Evolutionary conservation across 2,797 vertebrate genomes (phyloP).

Genomic region (Denticeps clupeoides): DNA sequence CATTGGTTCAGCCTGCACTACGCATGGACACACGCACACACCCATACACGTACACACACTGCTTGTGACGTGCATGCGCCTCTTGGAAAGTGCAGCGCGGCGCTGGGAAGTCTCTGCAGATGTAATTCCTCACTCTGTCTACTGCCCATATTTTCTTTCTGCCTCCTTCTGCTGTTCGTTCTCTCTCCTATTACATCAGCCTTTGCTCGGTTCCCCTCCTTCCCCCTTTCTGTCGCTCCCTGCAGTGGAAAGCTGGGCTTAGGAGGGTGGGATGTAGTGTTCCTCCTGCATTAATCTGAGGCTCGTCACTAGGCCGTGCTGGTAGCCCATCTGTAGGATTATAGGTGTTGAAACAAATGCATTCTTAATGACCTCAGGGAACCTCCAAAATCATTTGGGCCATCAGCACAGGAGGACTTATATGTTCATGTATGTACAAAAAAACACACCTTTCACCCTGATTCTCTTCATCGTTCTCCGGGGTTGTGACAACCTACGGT

Average conservation of each 20-base stretch:
- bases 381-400: neutral
- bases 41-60: neutral
- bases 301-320: slow-evolving; percentile 20
- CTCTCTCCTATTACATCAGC: neutral
- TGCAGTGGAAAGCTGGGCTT: slow-evolving; percentile 21
- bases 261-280: slow-evolving; percentile 10
- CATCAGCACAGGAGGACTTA: neutral
- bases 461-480: no score
- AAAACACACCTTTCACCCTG: no score
- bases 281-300: slow-evolving; percentile 22
- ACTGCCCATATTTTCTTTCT: slow-evolving; percentile 13
- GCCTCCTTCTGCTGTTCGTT: neutral
- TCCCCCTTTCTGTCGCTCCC: slow-evolving; percentile 2
- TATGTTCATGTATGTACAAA: no score
- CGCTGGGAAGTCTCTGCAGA: neutral
- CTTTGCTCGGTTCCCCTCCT: neutral
- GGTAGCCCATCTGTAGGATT: slow-evolving; percentile 23
- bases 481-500: no score
- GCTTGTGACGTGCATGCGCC: neutral
- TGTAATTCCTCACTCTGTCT: neutral
- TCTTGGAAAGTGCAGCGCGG: neutral
- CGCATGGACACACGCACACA: no score
- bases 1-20: no score
- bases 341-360: slow-evolving; percentile 11
- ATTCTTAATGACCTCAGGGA: slow-evolving; percentile 19